Base-by-base conservation (phyloP, 2,797 vertebrate species). In the Mormyrops attenuatus region DNA sequence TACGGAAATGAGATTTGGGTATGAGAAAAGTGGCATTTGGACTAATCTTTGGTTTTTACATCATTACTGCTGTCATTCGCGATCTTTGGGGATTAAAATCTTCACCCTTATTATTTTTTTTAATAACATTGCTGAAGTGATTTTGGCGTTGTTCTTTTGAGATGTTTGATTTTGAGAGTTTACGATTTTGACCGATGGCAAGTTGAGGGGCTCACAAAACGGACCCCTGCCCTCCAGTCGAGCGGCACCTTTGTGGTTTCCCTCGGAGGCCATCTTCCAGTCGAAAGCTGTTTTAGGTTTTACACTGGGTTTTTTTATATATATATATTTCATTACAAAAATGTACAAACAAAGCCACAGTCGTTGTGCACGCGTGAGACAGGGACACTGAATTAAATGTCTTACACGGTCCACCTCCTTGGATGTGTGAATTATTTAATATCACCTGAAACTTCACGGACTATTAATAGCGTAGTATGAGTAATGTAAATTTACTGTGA, bases 401-500 rank as follows among this genome's bases (percentile, higher is more conserved):
- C 1, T 41, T 41, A 17, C 69, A 77, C 34, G 15, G 69, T 38
- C 17, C 69, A 41, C 13, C 13, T 77, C 63, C 22, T 34, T 3
- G 22, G 60, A 77, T 41, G 13, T 77, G 13, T 88, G 13, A 44
- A 41, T 55, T 84, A 82, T 57, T 52, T 30, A 15, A 55, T 77
- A 2, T 44, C n/a, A 41, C 52, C 30, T 41, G 88, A 38, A 53
- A 80, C 34, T 84, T 89, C 77, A 77, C 38, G 17, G 30, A 77
- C 34, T 13, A 20, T 41, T 41, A 41, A 44, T 17, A 82, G 38
- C 38, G 30, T 20, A 80, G 26, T 55, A 20, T 38, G 34, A 22
- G 50, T 89, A 38, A 53, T 88, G 73, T 47, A 47, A 60, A 89
- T 52, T 26, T 30, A 85, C 55, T 89, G 53, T 89, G 80, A 89